Base-by-base conservation (phyloP, 2,888 invertebrate genomes). In the Nomada fabriciana region DNA sequence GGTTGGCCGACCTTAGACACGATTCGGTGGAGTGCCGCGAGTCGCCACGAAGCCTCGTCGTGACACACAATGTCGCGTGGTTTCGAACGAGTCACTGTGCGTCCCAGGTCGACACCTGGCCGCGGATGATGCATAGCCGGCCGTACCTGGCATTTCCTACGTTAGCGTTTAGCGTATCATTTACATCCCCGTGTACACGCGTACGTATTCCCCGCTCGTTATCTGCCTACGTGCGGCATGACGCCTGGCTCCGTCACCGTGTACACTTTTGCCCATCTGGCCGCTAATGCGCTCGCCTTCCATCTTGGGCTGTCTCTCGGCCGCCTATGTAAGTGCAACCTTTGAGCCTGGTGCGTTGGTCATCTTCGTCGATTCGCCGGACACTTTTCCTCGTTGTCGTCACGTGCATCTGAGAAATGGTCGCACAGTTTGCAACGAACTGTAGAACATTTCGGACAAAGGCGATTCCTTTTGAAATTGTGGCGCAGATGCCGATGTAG, bases 91-190 rank as follows among this genome's bases (percentile, higher is more conserved):
- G 82, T 86, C 86, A 82, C 80, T 80, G 85, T 70, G 82, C 70
- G 80, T 52, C 20, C n/a, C 63, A 61, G 65, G 78, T 85, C 79
- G 87, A 90, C 93, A 92, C 92, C 92, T 92, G 92, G 90, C 53
- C 57, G 80, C 88, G 87, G 85, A 90, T 91, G 93, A 93, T 93
- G 91, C 92, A 93, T 93, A 89, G 83, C 81, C 7, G 7, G 83
- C 90, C 90, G 89, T 88, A 91, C 81, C 80, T 82, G 87, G 89
- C 85, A 89, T 90, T 93, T 93, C 93, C 93, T 93, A 89, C 89
- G 90, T 91, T 89, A 81, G 89, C 90, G 88, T 82, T 82, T 69
- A 82, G 68, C 47, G 43, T 91, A 90, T 92, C 91, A 90, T 92
- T 92, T 91, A 90, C 91, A 90, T 90, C 90, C 90, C 86, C 82